phyloP scores from a whole-genome alignment of 2,888 invertebrate species.

The Bombylius major region DNA sequence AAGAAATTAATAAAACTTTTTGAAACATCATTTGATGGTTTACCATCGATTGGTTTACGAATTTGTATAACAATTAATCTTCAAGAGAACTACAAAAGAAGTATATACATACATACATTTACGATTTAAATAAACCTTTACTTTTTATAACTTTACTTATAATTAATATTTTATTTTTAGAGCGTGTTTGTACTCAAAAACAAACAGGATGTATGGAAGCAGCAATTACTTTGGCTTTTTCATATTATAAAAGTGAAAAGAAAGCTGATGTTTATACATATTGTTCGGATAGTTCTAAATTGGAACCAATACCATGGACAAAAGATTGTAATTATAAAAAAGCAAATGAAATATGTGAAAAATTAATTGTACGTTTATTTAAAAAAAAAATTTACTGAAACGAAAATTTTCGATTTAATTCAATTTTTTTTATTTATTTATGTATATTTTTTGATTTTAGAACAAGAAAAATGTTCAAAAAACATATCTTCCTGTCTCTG shows the following conservation, averaged over 20 bases:
- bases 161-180: conserved; percentile 12
- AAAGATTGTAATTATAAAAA: conserved; percentile 17
- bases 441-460: conserved; percentile 12
- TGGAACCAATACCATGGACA: conserved; percentile 22
- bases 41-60: conserved; percentile 17
- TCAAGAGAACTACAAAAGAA: conserved; percentile 24
- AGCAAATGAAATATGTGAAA: conserved; percentile 13
- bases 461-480: conserved; percentile 21
- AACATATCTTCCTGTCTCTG: conserved; percentile 21
- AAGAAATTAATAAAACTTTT: conserved; percentile 7
- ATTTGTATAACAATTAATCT: conserved; percentile 29
- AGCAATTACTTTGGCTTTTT: conserved; percentile 26
- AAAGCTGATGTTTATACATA: conserved; percentile 23
- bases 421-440: not conserved
- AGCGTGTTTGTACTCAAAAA: conserved; percentile 19
- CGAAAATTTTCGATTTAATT: not conserved
- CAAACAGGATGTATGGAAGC: conserved; percentile 26
- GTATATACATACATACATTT: conserved; percentile 19
- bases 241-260: conserved; percentile 25
- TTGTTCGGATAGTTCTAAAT: conserved; percentile 16
- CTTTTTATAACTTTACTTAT: too few relatives aligned
- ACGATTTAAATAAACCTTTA: too few relatives aligned
- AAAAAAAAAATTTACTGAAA: not conserved
- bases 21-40: conserved; percentile 11
- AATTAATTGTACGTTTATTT: conserved; percentile 9